Base-by-base conservation (phyloP, 2,797 vertebrate genomes). In the Clamator glandarius region DNA sequence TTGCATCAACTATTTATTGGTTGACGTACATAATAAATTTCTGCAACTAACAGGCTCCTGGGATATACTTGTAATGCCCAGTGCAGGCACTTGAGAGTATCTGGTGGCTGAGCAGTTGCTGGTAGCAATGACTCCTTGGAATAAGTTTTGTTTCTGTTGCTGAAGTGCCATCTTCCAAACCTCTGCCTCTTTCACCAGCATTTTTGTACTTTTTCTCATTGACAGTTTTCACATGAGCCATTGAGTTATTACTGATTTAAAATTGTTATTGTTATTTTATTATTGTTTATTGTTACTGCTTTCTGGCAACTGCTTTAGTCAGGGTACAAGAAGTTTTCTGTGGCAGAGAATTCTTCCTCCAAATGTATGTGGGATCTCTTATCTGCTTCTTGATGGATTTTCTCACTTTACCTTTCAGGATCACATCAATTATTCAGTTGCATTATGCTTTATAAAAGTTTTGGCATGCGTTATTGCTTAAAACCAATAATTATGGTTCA, bases 401-500 rank as follows among this genome's bases (percentile, higher is more conserved):
- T 75, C 7, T 58, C 62, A 36, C 24, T 91, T 74, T 62, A 50
- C n/a, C 50, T 78, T 86, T 91, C 73, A 86, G 35, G 51, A 73
- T 91, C 62, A 48, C 25, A 52, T 94, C 58, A 92, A 25, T 86
- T 54, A 84, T 59, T 87, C 31, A 46, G 35, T 50, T 86, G 54
- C 15, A 4, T 76, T 91, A 33, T 23, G 67, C 44, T 84, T 91
- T 54, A 28, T 82, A 25, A 79, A 84, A 84, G 57, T 31, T 33
- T 76, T 84, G 83, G 28, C 83, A 63, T 2, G 1, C 78, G 23
- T 82, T 86, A 84, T 52, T 88, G 31, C 86, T 81, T 90, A 75
- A 78, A 90, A 90, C 20, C 48, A 86, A 9, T 66, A 82, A 84
- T 89, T 90, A 64, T 73, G 61, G 93, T 95, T 89, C 63, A 84